These are phyloP conservation scores for Heliconius nattereri DNA, from an alignment of 1,140 invertebrate species.

Conservation along the genomic window DNA sequence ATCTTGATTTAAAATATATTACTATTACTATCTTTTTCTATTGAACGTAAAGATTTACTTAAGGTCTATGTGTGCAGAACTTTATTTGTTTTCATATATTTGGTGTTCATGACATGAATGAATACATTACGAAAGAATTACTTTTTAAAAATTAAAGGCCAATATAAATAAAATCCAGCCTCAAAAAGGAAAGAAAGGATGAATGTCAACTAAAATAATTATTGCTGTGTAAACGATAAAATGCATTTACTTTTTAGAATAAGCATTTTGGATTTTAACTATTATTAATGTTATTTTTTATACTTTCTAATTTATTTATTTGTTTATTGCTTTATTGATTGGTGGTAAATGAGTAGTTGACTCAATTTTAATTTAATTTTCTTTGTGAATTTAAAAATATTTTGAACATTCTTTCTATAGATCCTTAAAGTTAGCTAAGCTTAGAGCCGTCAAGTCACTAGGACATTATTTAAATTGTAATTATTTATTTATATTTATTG, in stretches of 20 bases:
- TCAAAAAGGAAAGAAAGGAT: not conserved
- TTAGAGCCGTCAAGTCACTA: conserved; percentile 32
- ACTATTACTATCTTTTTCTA: too few relatives aligned
- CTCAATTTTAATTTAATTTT: not conserved
- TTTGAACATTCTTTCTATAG: too few relatives aligned
- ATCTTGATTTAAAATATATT: too few relatives aligned
- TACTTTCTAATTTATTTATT: conserved; percentile 17
- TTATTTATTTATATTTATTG: not conserved
- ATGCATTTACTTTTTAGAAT: conserved; percentile 6
- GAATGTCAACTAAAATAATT: not conserved
- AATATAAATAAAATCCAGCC: too few relatives aligned
- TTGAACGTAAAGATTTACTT: too few relatives aligned
- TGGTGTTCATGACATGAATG: too few relatives aligned
- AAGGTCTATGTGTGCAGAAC: too few relatives aligned
- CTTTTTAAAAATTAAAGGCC: too few relatives aligned
- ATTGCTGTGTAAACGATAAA: not conserved
- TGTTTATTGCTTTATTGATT: conserved; percentile 16
- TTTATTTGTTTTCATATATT: too few relatives aligned
- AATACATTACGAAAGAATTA: too few relatives aligned
- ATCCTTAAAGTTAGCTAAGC: not conserved
- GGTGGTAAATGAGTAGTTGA: not conserved
- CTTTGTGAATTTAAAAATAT: too few relatives aligned
- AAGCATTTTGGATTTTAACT: not conserved
- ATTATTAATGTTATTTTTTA: not conserved
- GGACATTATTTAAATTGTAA: conserved; percentile 25